Base-by-base conservation (phyloP, 2,113 vertebrate genomes). In the Sinosuthora webbiana region DNA sequence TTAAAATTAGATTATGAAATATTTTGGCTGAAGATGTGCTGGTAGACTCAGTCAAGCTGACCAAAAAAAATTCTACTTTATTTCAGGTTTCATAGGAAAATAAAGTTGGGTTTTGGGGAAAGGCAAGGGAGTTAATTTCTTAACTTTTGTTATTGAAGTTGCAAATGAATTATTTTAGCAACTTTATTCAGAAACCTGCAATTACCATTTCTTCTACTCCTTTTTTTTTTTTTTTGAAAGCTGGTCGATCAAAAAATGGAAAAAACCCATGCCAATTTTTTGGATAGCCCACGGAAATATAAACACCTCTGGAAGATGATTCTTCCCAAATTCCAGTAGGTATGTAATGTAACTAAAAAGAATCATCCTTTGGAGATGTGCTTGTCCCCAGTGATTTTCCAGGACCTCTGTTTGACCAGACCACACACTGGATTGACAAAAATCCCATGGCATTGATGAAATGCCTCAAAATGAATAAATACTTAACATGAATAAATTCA, bases 371-470 rank as follows among this genome's bases (percentile, higher is more conserved):
- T 82, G 56, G 56, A 79, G 31, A 17, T 33, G 17, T 53, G 16
- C 35, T 87, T 57, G 6, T 60, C 31, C 37, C 25, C 35, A 31
- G 19, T 35, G 37, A 12, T 24, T 68, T 35, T 33, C 49, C 35
- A 35, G 35, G 25, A 57, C 33, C 1, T 17, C 14, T 10, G 0
- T 1, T 1, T 41, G 30, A 39, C 35, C 24, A 39, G 12, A 24
- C 44, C 30, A 37, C 31, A 35, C 6, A 2, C 8, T 25, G 64
- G 5, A 14, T 0, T 37, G 35, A 87, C 11, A 1, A 59, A 55
- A 33, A 44, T 30, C 44, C 35, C 21, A 2, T 24, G 18, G 25
- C 6, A 8, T 18, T 52, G 18, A 15, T 19, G 16, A 55, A n/a
- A 22, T 33, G 5, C 8, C 30, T 39, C 10, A 39, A 39, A 39